Evolutionary conservation across 2,113 vertebrate species (phyloP), one percentile per base, ranked within the genome.

Genomic region (Chelonoidis abingdonii): DNA sequence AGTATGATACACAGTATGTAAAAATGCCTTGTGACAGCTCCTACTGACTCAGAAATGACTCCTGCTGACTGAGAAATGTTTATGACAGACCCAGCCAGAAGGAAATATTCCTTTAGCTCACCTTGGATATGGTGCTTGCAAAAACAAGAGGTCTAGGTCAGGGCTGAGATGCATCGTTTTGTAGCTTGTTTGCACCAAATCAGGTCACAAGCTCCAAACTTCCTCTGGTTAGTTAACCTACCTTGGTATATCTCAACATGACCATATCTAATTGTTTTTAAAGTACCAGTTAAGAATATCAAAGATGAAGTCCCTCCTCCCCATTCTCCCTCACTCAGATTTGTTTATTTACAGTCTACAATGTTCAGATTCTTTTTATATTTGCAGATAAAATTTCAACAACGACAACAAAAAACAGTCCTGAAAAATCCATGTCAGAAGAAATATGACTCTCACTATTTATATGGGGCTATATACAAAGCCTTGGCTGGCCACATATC

Each of bases 11-110:
- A 49, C 96, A 94, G 90, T 95, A 85, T 95, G 75, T 96, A 94
- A 97, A 89, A 97, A 95, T 50, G 75, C 89, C 88, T 97, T 96
- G 13, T 96, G 97, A 96, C 95, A 93, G 96, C 94, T 97, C 96
- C 95, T 83, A 94, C 96, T 93, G 94, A 88, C 96, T 97, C 88
- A 92, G 83, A 91, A 96, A 97, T 87, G 81, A 85, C 94, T 95
- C 96, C 95, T 97, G 94, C 96, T 97, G 97, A 95, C 95, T 94
- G 83, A 96, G 94, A 97, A 96, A 95, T 87, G 83, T 82, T 95
- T 95, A 89, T 96, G 96, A 85, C 94, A 94, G 96, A 95, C 93
- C 92, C 25, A 78, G 47, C n/a, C 93, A 91, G 93, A 83, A 56
- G 87, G 97, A 94, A 96, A 91, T 69, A 88, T 59, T 53, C 35